These are phyloP conservation scores for Gymnothorax javanicus DNA, from an alignment of 2,797 vertebrate genomes.

Conservation along the genomic window DNA sequence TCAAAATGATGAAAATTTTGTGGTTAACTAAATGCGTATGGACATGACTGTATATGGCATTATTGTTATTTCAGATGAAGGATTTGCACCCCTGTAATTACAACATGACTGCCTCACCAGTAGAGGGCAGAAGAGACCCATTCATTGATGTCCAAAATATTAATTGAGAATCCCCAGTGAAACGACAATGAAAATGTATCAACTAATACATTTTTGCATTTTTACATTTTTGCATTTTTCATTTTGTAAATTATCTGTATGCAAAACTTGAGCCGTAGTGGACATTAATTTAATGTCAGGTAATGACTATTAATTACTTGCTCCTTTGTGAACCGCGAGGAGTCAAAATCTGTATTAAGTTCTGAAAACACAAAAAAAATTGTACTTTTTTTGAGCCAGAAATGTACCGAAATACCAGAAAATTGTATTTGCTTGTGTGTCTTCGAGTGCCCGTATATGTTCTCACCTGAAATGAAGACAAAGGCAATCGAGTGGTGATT, in stretches of 20 bases:
- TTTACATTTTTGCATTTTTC: conserved; percentile 11
- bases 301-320: conserved; percentile 36
- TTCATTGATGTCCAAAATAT: neutral
- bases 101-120: conserved; percentile 1
- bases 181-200: conserved; percentile 7
- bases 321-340: conserved; percentile 17
- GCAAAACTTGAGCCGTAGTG: conserved; percentile 21
- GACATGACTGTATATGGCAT: neutral
- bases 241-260: conserved; percentile 16
- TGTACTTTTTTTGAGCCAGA: conserved; percentile 3
- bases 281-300: conserved; percentile 32
- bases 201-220: neutral
- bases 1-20: too few relatives aligned
- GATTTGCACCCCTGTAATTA: neutral
- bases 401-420: neutral
- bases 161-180: conserved; percentile 16
- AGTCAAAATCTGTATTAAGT: conserved; percentile 24
- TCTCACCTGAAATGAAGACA: neutral
- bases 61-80: neutral
- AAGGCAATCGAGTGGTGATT: neutral
- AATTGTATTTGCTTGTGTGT: neutral
- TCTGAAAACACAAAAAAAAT: neutral
- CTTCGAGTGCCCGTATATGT: neutral
- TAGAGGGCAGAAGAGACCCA: conserved; percentile 29
- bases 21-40: too few relatives aligned